Conservation (phyloP, 2,113 vertebrate genomes). For the Prietella phreatophila region DNA sequence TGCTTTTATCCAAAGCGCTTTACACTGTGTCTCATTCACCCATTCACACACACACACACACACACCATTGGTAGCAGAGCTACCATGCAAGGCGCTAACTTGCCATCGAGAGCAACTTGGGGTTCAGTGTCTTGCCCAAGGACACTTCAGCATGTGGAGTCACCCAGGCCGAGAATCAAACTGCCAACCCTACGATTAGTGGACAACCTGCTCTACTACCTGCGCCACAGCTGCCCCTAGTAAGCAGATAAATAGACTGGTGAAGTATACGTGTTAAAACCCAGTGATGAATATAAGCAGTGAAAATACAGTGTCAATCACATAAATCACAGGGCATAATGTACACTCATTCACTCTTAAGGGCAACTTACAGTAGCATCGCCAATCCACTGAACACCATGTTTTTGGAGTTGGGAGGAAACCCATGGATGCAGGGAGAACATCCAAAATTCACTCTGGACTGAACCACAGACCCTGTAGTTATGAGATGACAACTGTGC, state of each 20-base stretch:
- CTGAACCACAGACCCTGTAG: neutral
- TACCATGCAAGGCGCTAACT: no score
- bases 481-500: neutral
- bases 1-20: no score
- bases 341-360: neutral
- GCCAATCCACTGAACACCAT: neutral
- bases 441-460: neutral
- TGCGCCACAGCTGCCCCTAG: no score
- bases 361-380: neutral
- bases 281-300: neutral
- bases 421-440: neutral
- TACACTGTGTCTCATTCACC: no score
- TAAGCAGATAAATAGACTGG: neutral
- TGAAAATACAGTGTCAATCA: neutral
- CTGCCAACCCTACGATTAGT: no score
- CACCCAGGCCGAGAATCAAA: no score
- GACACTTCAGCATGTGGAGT: no score
- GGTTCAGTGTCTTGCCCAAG: no score
- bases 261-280: neutral
- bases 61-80: no score
- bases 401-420: neutral
- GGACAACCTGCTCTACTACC: no score
- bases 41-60: no score
- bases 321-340: neutral
- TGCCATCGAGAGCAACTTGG: no score